Conservation (phyloP, 2,113 vertebrate species). For the Mirza zaza region DNA sequence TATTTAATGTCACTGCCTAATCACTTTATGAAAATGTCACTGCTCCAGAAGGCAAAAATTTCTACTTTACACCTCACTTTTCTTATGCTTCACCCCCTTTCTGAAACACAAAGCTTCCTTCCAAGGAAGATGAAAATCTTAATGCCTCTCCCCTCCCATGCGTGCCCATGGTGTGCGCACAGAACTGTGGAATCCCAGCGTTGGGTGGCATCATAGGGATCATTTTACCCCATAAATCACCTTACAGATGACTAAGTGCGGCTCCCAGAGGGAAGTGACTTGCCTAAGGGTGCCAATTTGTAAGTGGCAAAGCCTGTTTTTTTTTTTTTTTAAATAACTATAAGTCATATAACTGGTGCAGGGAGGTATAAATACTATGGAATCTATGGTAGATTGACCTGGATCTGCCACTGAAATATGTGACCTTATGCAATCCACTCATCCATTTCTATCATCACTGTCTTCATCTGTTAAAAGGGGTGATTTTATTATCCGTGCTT, state of each 20-base stretch:
- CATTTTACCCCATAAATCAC: not conserved
- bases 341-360: not conserved
- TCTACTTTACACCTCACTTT: conserved; percentile 31
- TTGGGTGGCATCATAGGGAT: not conserved
- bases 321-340: not conserved
- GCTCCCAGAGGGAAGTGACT: not conserved
- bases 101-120: not conserved
- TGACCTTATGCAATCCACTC: not conserved
- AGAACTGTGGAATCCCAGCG: not conserved
- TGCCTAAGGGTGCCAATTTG: not conserved
- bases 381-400: not conserved
- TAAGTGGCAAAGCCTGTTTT: not conserved
- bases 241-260: not conserved
- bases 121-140: not conserved
- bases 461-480: not conserved
- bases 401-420: not conserved
- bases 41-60: conserved; percentile 42
- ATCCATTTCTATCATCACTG: not conserved
- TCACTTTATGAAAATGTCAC: conserved; percentile 77
- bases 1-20: conserved; percentile 79
- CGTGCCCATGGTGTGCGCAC: not conserved
- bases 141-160: not conserved
- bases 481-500: not conserved
- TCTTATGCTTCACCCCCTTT: not conserved
- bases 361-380: not conserved